Conservation (phyloP, 2,797 vertebrate species). For the Microctenopoma lineatum region DNA sequence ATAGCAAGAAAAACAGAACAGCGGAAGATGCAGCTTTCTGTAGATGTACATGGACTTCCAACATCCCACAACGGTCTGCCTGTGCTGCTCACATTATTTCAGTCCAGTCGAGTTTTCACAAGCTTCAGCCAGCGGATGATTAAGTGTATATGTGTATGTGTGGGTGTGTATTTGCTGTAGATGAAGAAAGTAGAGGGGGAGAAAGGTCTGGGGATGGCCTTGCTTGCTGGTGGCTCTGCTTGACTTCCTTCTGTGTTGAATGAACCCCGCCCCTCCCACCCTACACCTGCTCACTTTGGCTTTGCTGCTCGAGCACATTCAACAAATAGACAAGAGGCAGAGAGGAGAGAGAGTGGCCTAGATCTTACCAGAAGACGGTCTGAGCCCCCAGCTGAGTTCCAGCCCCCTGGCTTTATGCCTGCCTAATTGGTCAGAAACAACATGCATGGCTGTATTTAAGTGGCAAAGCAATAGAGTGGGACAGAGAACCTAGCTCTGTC, state of each 20-base stretch:
- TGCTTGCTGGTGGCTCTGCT: conserved; percentile 54
- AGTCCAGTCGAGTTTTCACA: conserved; percentile 2
- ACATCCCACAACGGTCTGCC: conserved; percentile 2
- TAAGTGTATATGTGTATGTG: not conserved
- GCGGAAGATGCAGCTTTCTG: conserved; percentile 7
- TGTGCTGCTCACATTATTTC: conserved; percentile 12
- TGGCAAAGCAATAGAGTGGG: conserved; percentile 53
- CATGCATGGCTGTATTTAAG: conserved; percentile 66
- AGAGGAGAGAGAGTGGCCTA: conserved; percentile 61
- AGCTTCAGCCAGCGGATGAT: conserved; percentile 2
- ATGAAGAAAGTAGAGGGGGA: conserved; percentile 47
- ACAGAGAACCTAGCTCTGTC: conserved; percentile 34
- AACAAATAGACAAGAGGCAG: conserved; percentile 47
- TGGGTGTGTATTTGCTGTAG: conserved; percentile 7
- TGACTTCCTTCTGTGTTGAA: conserved; percentile 51
- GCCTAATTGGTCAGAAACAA: conserved; percentile 81
- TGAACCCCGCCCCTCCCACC: conserved; percentile 18
- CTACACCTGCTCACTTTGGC: conserved; percentile 13
- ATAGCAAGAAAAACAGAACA: not conserved
- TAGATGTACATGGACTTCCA: not conserved
- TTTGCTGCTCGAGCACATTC: conserved; percentile 42
- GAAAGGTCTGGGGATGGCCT: conserved; percentile 52
- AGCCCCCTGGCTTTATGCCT: conserved; percentile 70
- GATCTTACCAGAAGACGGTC: conserved; percentile 68
- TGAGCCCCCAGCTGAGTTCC: conserved; percentile 64